A percentile compares a stretch with the other conserved stretches of the same genome.
phyloP scores from a whole-genome alignment of 2,797 vertebrate species.

The Lagocephalus sceleratus region DNA sequence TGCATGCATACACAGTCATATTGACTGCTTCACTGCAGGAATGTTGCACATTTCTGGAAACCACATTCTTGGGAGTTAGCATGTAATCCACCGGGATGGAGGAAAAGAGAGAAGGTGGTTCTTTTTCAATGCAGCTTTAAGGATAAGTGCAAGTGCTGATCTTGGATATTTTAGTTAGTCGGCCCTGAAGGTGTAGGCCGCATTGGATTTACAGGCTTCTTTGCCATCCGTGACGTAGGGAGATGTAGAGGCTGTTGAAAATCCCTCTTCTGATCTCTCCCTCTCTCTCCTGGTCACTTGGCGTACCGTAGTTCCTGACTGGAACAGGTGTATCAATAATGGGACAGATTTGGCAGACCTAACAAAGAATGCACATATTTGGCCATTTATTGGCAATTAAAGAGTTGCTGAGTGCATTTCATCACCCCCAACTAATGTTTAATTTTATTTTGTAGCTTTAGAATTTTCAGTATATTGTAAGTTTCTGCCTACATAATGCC shows the following conservation, averaged over 20 bases:
- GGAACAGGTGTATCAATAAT: constrained; percentile 5
- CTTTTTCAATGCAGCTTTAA: constrained; percentile 43
- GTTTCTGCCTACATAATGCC: too few relatives aligned
- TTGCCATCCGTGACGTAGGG: constrained; percentile 29
- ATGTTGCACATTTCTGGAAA: constrained; percentile 40
- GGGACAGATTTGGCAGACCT: background rate
- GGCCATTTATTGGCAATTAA: constrained; percentile 2
- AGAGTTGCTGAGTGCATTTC: background rate
- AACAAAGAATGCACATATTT: background rate
- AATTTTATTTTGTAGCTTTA: background rate
- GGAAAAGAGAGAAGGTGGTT: constrained; percentile 15
- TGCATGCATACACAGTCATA: constrained; percentile 52
- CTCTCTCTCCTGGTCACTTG: too few relatives aligned
- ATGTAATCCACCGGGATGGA: constrained; percentile 53
- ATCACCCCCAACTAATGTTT: too few relatives aligned
- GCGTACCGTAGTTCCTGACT: background rate
- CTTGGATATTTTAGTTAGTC: constrained; percentile 39
- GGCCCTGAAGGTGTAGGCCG: constrained; percentile 22
- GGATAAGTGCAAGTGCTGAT: constrained; percentile 53
- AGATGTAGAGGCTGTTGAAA: constrained; percentile 19
- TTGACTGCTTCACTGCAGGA: constrained; percentile 37
- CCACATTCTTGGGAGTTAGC: constrained; percentile 37
- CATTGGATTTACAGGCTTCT: constrained; percentile 32
- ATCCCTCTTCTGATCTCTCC: too few relatives aligned
- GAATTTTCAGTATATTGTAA: too few relatives aligned